Evolutionary conservation across 35 echinoderm and acorn worm species (phyloP), one percentile per base, ranked within the genome.

Genomic region (Ophioderma brevispina): DNA sequence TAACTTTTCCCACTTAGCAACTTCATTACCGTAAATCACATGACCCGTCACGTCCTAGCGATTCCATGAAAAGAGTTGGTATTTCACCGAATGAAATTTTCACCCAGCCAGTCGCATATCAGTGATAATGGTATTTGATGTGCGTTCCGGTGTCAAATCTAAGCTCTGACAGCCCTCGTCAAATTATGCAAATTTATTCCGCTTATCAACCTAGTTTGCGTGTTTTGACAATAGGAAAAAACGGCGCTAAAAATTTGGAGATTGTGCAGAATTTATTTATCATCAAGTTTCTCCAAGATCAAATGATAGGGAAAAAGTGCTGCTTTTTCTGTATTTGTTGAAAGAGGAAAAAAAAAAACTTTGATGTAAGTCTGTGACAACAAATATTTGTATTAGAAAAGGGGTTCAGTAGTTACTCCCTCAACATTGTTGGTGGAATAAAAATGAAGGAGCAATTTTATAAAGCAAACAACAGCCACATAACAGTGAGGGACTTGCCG

Each of bases 1-100:
- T 70, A 70, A 70, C 59, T 70, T 70, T 70, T 70, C 59, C 59
- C 59, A 70, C 59, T 70, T 70, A 70, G 59, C 59, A 70, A 70
- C 15, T 70, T 70, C 59, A 70, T 70, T 70, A 70, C 23, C 59
- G n/a, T 4, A 6, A 70, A 70, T 70, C 59, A 70, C 59, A 70
- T 70, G 59, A 70, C 59, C 59, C 23, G 28, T 8, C 59, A 70
- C 59, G 59, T 70, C 28, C n/a, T 70, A 70, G 17, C 59, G 3
- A 70, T 70, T 70, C 28, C n/a, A 25, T 70, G 6, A 70, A 70
- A 70, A 70, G 28, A 18, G 59, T 70, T 70, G 15, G 10, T 1
- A 25, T 70, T 70, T 70, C 4, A 70, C 5, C 59, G 6, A 70
- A 70, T 70, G 28, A 70, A 70, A 70, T 70, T 70, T 70, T 70